A percentile compares a stretch with the other conserved stretches of the same genome.
Evolutionary conservation across 2,888 invertebrate species (phyloP).

Genomic region (Agonum fuliginosum): DNA sequence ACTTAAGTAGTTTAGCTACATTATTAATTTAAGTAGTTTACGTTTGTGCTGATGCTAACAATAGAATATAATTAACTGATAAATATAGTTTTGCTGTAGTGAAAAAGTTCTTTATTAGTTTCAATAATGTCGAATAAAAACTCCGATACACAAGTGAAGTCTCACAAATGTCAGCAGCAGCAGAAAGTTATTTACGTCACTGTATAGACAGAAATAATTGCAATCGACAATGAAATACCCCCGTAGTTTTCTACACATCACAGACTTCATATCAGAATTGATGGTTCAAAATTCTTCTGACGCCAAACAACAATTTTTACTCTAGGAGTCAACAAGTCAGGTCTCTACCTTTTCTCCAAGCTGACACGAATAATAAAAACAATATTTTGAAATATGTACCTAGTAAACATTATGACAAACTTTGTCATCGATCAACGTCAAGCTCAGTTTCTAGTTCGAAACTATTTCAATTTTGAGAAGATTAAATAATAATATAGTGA

Average conservation of each 20-base stretch:
- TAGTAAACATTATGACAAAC: slow-evolving; percentile 16
- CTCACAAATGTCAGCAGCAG: slow-evolving; percentile 23
- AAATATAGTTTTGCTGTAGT: too few species aligned
- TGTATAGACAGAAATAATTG: slow-evolving; percentile 35
- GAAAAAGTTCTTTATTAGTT: too few species aligned
- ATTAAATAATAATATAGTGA: slow-evolving; percentile 38
- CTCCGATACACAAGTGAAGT: too few species aligned
- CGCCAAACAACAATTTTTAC: slow-evolving; percentile 34
- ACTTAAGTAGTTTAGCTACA: too few species aligned
- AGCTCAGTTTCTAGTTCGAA: slow-evolving; percentile 23
- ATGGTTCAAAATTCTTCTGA: slow-evolving; percentile 39
- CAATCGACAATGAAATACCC: slow-evolving; percentile 24
- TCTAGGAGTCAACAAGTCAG: slow-evolving; percentile 24
- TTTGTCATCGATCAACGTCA: slow-evolving; percentile 46
- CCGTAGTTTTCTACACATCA: slow-evolving; percentile 1
- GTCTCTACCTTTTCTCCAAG: slow-evolving; percentile 1
- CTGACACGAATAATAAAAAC: slow-evolving; percentile 25
- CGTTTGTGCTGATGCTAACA: too few species aligned
- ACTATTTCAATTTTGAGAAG: slow-evolving; percentile 43
- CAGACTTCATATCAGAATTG: not conserved
- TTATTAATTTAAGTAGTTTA: too few species aligned
- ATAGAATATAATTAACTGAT: too few species aligned
- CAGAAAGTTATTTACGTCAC: slow-evolving; percentile 19
- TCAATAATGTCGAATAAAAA: too few species aligned
- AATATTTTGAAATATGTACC: slow-evolving; percentile 38